Conservation (phyloP, 2,113 vertebrate species). For the Casuarius casuarius region DNA sequence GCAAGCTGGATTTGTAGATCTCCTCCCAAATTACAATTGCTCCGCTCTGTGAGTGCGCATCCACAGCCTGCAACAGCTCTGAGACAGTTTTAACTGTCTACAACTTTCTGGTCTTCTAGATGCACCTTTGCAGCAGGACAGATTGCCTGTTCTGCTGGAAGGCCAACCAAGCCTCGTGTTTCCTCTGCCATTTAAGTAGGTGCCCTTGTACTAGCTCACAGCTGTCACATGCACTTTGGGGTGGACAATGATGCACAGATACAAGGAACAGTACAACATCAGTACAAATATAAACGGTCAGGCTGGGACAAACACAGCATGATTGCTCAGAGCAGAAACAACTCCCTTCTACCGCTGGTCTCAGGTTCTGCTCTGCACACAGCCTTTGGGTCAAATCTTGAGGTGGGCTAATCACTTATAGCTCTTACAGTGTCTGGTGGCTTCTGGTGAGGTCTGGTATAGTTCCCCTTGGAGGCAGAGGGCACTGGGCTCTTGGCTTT, state of each 20-base stretch:
- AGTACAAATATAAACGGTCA: rapidly evolving
- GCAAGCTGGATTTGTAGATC: background rate
- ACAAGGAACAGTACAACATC: rapidly evolving
- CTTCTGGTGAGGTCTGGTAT: background rate
- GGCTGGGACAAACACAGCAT: rapidly evolving
- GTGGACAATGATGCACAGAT: rapidly evolving
- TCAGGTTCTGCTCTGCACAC: background rate
- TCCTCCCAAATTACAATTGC: background rate
- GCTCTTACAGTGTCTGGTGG: slow-evolving; percentile 42
- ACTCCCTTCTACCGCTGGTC: background rate
- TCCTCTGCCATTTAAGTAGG: background rate
- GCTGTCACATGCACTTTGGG: background rate
- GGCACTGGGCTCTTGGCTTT: background rate
- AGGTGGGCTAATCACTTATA: background rate
- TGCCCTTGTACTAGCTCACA: background rate
- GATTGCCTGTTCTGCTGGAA: background rate
- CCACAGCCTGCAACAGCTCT: rapidly evolving
- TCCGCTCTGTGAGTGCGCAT: background rate
- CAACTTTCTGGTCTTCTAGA: background rate
- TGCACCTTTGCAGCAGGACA: background rate
- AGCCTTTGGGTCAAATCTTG: background rate
- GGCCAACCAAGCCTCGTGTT: background rate
- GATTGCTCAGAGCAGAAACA: background rate
- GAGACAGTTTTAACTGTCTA: background rate
- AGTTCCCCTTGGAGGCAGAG: background rate